phyloP scores from a whole-genome alignment of 1,140 invertebrate genomes.

The Galleria mellonella region DNA sequence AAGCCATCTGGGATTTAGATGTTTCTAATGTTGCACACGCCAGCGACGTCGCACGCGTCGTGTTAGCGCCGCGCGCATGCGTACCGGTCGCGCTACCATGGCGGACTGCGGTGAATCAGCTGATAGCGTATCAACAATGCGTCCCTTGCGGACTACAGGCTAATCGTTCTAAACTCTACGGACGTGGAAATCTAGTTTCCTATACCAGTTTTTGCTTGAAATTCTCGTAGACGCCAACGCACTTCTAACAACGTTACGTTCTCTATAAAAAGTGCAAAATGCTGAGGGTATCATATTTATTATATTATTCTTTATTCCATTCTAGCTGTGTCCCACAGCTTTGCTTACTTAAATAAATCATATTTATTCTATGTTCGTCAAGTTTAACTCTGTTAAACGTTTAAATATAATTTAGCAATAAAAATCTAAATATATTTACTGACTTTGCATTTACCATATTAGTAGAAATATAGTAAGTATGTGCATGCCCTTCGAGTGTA shows the following conservation, averaged over 20 bases:
- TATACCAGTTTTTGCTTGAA: conserved; percentile 45
- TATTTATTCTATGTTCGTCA: too few species aligned
- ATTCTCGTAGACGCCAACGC: conserved; percentile 23
- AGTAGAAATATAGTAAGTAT: too few species aligned
- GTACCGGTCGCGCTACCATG: conserved; percentile 49
- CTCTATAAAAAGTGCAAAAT: conserved; percentile 33
- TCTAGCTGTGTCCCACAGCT: too few species aligned
- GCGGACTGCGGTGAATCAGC: conserved; percentile 60
- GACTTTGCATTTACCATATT: too few species aligned
- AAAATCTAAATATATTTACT: too few species aligned
- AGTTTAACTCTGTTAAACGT: too few species aligned
- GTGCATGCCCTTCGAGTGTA: too few species aligned
- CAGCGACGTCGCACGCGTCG: conserved; percentile 13
- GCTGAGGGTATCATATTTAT: too few species aligned
- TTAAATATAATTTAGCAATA: too few species aligned
- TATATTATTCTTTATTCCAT: too few species aligned
- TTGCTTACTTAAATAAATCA: too few species aligned
- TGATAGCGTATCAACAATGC: conserved; percentile 67
- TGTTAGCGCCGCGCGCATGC: conserved; percentile 46
- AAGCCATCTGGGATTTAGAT: conserved; percentile 10
- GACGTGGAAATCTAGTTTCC: conserved; percentile 56
- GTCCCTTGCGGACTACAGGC: conserved; percentile 27
- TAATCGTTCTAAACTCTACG: conserved; percentile 59
- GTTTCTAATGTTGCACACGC: not conserved
- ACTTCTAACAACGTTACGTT: conserved; percentile 29